phyloP scores from a whole-genome alignment of 2,113 vertebrate species.

The Indicator indicator region DNA sequence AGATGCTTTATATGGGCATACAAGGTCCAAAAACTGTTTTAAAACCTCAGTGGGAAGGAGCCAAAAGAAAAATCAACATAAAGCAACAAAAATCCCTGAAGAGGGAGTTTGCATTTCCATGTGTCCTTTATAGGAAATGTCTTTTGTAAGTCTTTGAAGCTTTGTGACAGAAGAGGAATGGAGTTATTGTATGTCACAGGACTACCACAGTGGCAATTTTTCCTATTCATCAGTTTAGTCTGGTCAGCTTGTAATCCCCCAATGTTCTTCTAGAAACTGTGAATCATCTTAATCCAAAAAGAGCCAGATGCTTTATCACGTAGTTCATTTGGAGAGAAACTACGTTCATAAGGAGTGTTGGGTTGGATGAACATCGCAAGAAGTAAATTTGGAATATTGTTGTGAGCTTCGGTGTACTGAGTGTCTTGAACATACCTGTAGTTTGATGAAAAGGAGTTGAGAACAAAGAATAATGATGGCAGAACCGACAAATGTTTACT shows the following conservation, averaged over 20 bases:
- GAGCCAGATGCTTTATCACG: background rate
- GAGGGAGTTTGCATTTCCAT: background rate
- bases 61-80: background rate
- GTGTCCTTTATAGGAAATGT: constrained; percentile 54
- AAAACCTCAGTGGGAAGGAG: background rate
- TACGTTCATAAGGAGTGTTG: background rate
- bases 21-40: background rate
- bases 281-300: background rate
- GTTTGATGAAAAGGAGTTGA: background rate
- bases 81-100: background rate
- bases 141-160: background rate
- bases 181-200: background rate
- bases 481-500: background rate
- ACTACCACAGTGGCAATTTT: background rate
- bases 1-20: constrained; percentile 30
- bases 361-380: background rate
- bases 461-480: background rate
- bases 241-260: background rate
- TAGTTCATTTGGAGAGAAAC: background rate
- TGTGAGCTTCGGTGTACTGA: background rate
- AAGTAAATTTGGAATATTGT: background rate
- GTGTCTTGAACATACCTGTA: background rate
- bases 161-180: background rate
- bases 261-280: background rate
- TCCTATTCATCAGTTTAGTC: background rate